Percentiles rank a stretch among this genome's conserved stretches.
These are phyloP conservation scores for Pollicipes pollicipes DNA, from an alignment of 1,140 invertebrate genomes.

Conservation along the genomic window DNA sequence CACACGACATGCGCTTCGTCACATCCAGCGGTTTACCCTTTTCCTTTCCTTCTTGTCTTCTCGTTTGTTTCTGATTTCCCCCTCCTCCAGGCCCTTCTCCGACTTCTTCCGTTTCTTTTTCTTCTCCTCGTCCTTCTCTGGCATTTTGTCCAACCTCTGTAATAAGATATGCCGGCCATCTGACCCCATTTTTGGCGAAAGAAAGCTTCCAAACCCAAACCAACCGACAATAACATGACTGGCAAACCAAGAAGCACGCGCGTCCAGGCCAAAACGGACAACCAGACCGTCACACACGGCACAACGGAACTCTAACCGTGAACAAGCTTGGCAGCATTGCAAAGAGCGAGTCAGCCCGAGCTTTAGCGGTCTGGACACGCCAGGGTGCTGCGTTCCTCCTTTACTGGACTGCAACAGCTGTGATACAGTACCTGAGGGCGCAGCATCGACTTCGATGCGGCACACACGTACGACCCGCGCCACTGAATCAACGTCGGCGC, in stretches of 20 bases:
- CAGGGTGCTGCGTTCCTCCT: too few relatives aligned
- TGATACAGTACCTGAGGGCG: too few relatives aligned
- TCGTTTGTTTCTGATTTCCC: background rate
- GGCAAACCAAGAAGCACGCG: background rate
- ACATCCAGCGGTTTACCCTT: background rate
- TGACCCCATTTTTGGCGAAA: background rate
- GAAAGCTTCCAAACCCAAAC: background rate
- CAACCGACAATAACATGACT: background rate
- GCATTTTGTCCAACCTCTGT: background rate
- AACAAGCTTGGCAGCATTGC: too few relatives aligned
- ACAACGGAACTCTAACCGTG: background rate
- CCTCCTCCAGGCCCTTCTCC: background rate
- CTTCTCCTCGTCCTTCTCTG: background rate
- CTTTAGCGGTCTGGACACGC: too few relatives aligned
- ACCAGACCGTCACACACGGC: background rate
- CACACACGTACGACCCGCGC: too few relatives aligned
- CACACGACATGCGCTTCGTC: background rate
- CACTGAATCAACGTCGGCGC: too few relatives aligned
- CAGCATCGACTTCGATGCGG: too few relatives aligned
- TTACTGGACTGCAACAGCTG: too few relatives aligned
- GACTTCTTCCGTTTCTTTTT: background rate
- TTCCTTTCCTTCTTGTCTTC: conserved; percentile 2
- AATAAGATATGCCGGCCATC: background rate
- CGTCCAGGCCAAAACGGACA: background rate
- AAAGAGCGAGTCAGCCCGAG: too few relatives aligned